Percentiles rank a stretch among this genome's conserved stretches.
These are phyloP conservation scores for Tetranychus truncatus DNA, from an alignment of 2,888 invertebrate genomes.

Conservation along the genomic window DNA sequence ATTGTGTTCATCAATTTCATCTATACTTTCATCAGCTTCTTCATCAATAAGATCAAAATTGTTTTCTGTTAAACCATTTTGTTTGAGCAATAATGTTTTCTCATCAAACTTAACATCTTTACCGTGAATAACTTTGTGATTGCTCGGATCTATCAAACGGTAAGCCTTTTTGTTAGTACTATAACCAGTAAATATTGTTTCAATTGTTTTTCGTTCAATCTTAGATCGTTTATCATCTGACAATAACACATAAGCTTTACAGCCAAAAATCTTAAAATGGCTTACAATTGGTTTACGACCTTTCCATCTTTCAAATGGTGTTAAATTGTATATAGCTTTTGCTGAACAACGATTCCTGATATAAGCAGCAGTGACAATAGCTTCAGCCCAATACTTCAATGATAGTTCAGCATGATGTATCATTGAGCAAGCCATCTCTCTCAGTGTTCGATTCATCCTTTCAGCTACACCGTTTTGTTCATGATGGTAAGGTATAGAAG, in stretches of 20 bases:
- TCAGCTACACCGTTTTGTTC: slow-evolving; percentile 15
- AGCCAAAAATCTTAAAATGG: slow-evolving; percentile 21
- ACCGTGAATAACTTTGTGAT: no score
- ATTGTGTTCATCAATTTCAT: no score
- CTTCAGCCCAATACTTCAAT: slow-evolving; percentile 21
- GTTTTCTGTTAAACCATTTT: no score
- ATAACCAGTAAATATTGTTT: no score
- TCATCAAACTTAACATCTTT: no score
- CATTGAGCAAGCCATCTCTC: slow-evolving; percentile 23
- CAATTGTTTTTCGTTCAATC: no score
- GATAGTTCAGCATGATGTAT: neutral
- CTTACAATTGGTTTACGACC: slow-evolving; percentile 20
- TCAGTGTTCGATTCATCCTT: slow-evolving; percentile 21
- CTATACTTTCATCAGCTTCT: no score
- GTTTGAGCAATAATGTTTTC: no score
- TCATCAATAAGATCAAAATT: no score
- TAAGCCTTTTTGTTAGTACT: no score
- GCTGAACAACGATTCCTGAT: slow-evolving; percentile 23
- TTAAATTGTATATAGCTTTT: slow-evolving; percentile 3
- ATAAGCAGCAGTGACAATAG: slow-evolving; percentile 23
- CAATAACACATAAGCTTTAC: slow-evolving; percentile 15
- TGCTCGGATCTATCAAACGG: no score
- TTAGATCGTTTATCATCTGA: no score
- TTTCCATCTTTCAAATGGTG: slow-evolving; percentile 21
- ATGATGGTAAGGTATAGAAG: slow-evolving; percentile 22